Evolutionary conservation across 2,113 vertebrate genomes (phyloP).

Genomic region (Diglossa brunneiventris): DNA sequence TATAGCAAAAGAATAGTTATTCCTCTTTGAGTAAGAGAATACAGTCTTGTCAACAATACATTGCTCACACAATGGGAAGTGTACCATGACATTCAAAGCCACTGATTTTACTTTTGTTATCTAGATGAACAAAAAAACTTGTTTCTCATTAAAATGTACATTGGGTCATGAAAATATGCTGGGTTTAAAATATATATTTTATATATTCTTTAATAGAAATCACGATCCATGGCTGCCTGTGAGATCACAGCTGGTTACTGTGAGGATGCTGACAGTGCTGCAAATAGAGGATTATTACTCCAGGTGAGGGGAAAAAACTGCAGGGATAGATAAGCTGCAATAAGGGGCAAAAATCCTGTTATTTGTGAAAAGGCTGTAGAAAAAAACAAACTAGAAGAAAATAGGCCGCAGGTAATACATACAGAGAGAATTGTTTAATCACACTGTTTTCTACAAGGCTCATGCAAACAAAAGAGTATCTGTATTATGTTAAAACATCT

Average conservation of each 20-base stretch:
- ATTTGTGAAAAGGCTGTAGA: neutral
- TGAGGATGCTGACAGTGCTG: neutral
- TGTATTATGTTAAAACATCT: neutral
- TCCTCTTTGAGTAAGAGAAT: neutral
- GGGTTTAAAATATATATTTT: neutral
- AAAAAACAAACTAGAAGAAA: neutral
- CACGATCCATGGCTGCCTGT: neutral
- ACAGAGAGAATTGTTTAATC: neutral
- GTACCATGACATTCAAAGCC: neutral
- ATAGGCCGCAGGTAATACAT: neutral
- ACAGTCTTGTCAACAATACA: neutral
- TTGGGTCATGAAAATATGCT: neutral
- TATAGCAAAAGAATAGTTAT: neutral
- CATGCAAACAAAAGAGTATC: neutral
- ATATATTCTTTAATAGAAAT: neutral
- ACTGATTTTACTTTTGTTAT: neutral
- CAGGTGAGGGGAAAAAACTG: constrained; percentile 6
- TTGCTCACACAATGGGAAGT: neutral
- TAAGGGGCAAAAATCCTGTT: constrained; percentile 2
- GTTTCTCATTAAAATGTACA: neutral
- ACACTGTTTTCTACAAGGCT: neutral
- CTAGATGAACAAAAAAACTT: neutral
- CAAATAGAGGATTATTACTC: constrained; percentile 39
- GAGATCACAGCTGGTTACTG: constrained; percentile 9
- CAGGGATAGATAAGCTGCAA: constrained; percentile 3